phyloP scores from a whole-genome alignment of 1,140 invertebrate genomes.

The Drosophila neocordata region DNA sequence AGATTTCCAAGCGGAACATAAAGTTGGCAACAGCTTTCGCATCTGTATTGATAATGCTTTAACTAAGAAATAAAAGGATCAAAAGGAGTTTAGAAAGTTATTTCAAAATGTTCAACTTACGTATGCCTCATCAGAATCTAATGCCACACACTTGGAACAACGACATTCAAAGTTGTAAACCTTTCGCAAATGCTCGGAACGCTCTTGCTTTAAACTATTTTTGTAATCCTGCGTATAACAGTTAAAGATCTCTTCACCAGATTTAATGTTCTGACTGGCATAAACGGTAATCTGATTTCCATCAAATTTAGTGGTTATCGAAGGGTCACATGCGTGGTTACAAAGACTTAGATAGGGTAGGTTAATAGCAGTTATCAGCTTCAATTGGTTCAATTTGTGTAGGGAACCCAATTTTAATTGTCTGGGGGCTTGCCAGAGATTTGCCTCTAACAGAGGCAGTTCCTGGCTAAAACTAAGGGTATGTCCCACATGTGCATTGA shows the following conservation, averaged over 20 bases:
- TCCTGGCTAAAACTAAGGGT: constrained; percentile 39
- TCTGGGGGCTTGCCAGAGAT: constrained; percentile 47
- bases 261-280: constrained; percentile 24
- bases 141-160: constrained; percentile 45
- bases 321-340: constrained; percentile 64
- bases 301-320: constrained; percentile 49
- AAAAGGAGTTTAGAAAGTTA: neutral
- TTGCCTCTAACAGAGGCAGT: constrained; percentile 44
- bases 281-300: constrained; percentile 45
- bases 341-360: constrained; percentile 67
- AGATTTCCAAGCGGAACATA: constrained; percentile 37
- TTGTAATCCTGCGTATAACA: constrained; percentile 63
- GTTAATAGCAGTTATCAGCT: constrained; percentile 57
- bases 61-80: constrained; percentile 28
- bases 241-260: constrained; percentile 64
- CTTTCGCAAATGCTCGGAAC: constrained; percentile 30
- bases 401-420: constrained; percentile 51
- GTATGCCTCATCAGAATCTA: constrained; percentile 52
- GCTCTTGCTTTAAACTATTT: constrained; percentile 19
- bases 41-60: constrained; percentile 61
- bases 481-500: constrained; percentile 61
- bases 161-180: constrained; percentile 64
- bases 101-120: constrained; percentile 33
- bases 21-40: constrained; percentile 46
- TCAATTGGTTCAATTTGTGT: constrained; percentile 37